phyloP scores from a whole-genome alignment of 2,113 vertebrate genomes.

The Meles meles region DNA sequence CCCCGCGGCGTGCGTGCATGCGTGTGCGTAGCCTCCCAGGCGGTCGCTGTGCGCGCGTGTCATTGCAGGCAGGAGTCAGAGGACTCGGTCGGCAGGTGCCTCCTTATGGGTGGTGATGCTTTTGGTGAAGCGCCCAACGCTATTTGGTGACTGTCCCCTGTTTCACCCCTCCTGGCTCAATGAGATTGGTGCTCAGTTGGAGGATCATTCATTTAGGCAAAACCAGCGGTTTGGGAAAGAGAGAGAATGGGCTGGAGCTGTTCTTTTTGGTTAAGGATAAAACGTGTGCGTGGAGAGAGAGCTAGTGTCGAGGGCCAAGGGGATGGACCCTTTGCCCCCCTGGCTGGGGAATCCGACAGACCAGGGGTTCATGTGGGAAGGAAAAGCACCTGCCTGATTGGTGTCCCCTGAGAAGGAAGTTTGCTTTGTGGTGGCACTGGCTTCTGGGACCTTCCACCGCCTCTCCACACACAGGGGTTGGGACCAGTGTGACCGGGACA shows the following conservation, averaged over 20 bases:
- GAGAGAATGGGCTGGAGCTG: fast-evolving
- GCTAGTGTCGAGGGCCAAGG: fast-evolving
- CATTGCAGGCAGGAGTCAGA: not conserved
- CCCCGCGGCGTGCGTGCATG: fast-evolving
- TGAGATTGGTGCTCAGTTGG: fast-evolving
- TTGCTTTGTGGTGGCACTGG: no score
- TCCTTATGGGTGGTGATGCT: fast-evolving
- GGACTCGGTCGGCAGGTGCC: not conserved
- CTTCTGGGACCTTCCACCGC: not conserved
- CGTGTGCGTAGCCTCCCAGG: not conserved
- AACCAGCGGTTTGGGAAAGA: not conserved
- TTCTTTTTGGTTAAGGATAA: not conserved
- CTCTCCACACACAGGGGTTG: not conserved
- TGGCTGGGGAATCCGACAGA: fast-evolving
- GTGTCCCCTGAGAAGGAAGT: not conserved
- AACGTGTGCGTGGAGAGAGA: not conserved
- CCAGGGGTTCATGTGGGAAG: not conserved
- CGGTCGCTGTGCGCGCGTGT: not conserved
- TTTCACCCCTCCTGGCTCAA: not conserved
- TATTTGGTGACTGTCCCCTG: not conserved
- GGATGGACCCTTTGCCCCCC: fast-evolving
- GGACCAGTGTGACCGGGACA: fast-evolving
- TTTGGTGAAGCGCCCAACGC: fast-evolving
- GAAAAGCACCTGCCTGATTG: not conserved
- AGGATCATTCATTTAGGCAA: not conserved